Conservation (phyloP, 1,140 invertebrate species). For the Plutomurus gul region DNA sequence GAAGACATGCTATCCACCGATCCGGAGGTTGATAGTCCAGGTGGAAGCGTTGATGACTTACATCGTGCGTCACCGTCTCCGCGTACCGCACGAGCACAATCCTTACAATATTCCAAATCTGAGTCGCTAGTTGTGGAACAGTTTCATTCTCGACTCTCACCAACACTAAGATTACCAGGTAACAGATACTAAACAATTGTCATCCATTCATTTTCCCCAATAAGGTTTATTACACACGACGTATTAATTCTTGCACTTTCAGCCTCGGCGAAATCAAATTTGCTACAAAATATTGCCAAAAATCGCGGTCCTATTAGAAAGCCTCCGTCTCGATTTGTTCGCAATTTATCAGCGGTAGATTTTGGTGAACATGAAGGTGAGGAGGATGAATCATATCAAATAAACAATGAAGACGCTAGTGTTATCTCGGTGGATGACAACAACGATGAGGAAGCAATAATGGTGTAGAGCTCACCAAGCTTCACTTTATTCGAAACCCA, state of each 20-base stretch:
- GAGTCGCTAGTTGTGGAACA: constrained; percentile 42
- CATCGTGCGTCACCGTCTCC: constrained; percentile 45
- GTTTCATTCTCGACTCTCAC: constrained; percentile 34
- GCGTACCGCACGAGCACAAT: constrained; percentile 48
- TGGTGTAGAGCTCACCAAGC: constrained; percentile 43
- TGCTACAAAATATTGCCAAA: constrained; percentile 46
- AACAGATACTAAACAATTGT: neutral
- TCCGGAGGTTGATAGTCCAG: constrained; percentile 62
- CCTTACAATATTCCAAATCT: constrained; percentile 50
- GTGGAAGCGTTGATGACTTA: constrained; percentile 63
- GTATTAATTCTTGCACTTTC: neutral
- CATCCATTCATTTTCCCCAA: too few relatives aligned
- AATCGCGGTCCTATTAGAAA: constrained; percentile 51
- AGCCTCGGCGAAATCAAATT: constrained; percentile 22
- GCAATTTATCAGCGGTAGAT: constrained; percentile 49
- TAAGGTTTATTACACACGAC: too few relatives aligned
- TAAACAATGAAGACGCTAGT: constrained; percentile 49
- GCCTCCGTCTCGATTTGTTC: constrained; percentile 50
- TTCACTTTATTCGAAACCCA: neutral
- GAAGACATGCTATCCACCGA: constrained; percentile 74
- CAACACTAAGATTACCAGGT: constrained; percentile 40
- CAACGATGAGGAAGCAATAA: constrained; percentile 54
- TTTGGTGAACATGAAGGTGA: constrained; percentile 52
- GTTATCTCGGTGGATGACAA: constrained; percentile 54
- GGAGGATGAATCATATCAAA: constrained; percentile 33